Base-by-base conservation (phyloP, 2,113 vertebrate species). In the Eubucco bourcierii region DNA sequence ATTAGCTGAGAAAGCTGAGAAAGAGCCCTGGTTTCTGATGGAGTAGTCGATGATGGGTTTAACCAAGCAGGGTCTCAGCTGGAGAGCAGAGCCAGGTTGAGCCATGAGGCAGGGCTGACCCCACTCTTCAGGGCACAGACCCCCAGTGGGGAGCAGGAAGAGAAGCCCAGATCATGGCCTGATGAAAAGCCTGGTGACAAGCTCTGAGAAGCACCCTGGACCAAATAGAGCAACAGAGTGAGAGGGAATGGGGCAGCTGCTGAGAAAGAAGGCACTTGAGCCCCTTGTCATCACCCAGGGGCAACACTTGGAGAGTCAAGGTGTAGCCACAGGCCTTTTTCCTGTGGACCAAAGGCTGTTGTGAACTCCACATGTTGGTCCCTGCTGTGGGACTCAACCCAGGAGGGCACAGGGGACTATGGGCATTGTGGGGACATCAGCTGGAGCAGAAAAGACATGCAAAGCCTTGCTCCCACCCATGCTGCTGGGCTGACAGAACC, bases 1-100 rank as follows among this genome's bases (percentile, higher is more conserved):
- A 95, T 95, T 90, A 96, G 95, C 96, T 73, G 4, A 11, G 50
- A 84, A 94, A 93, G 93, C 92, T 17, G 90, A 96, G 93, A 56
- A 44, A 31, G 84, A 90, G 77, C 84, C 12, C 7, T 9, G 0
- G 93, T 55, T 87, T 88, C 85, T 10, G 84, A 15, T 3, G n/a
- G 33, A 76, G 60, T 3, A 2, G 78, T 94, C 80, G 12, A 95
- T 94, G 55, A 20, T 0, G 0, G 68, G 73, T 85, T 83, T 72
- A 64, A 74, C 82, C 4, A 2, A 56, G 72, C 74, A 41, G 67
- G 55, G 34, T 46, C 68, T 74, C 34, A 4, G 16, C 39, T 4
- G 20, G 24, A 34, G 68, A 71, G 33, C 77, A 86, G 83, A 63
- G 68, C 64, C 31, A 4, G 71, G 75, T 72, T 81, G 75, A 87